Base-by-base conservation (phyloP, 53 echinoderm and acorn worm genomes). In the Arbacia lixula region DNA sequence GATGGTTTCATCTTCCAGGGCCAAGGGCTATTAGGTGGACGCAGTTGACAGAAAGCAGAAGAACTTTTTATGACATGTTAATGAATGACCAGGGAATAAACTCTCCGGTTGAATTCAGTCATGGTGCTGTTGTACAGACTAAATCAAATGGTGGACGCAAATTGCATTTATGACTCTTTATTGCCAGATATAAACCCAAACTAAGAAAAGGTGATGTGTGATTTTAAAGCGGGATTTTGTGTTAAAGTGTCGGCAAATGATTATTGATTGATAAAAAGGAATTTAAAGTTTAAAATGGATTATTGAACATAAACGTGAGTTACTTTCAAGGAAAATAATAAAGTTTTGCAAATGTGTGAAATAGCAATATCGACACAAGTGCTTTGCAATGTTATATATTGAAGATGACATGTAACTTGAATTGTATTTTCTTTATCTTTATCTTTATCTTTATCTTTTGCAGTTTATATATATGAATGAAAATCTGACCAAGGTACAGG, bases 401-500 rank as follows among this genome's bases (percentile, higher is more conserved):
- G 25, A 57, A 5, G 42, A 39, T 38, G 21, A 2, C 5, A 69
- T 42, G 27, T 43, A 14, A 27, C 0, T 0, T 10, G 10, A 30
- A 49, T 51, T 27, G 14, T 29, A 14, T 52, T 36, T 49, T 71
- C 25, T 40, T 40, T 20, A 51, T 6, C 52, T 58, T 56, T 6
- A 36, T 77, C 57, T 34, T 27, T 36, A 21, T 77, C 32, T 64
- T 46, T 46, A 8, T 56, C 62, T 72, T 20, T n/a, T 68, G 76
- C 71, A 93, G 93, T 93, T 66, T 53, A 5, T 66, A 6, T 17
- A 38, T 10, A 51, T 84, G 2, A 53, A 69, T 46, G 89, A 81
- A 27, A 80, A 84, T 56, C 42, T 68, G 28, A 20, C 74, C 20
- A 75, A 61, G 3, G 66, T 55, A 4, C 65, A 84, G 63, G 43